These are phyloP conservation scores for Neomorphus geoffroyi DNA, from an alignment of 2,797 vertebrate species.

Conservation along the genomic window DNA sequence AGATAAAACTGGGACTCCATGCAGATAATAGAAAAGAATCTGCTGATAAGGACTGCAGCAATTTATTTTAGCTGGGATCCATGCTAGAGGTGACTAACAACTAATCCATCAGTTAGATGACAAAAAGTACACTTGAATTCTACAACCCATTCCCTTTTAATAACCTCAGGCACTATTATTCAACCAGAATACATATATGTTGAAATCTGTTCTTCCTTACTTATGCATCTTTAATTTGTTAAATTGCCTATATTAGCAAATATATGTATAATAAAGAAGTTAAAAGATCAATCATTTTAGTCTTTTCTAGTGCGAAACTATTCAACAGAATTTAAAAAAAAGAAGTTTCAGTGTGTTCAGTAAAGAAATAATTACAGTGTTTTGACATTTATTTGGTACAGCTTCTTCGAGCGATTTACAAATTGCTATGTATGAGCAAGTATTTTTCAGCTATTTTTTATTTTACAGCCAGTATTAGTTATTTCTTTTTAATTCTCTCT, in stretches of 20 bases:
- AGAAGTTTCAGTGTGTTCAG: background rate
- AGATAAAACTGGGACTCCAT: constrained; percentile 3
- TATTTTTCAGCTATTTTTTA: constrained; percentile 5
- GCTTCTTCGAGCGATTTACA: background rate
- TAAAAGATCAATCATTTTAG: background rate
- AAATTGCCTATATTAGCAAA: constrained; percentile 10
- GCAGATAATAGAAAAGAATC: background rate
- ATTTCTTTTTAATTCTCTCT: background rate
- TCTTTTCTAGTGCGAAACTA: background rate
- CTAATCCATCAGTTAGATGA: constrained; percentile 10
- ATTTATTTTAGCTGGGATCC: constrained; percentile 28
- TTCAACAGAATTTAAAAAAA: background rate
- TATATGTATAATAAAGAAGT: background rate
- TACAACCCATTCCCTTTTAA: constrained; percentile 22
- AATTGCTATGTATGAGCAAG: background rate
- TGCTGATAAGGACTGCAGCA: constrained; percentile 1
- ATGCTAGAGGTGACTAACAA: constrained; percentile 18
- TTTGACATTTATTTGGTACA: constrained; percentile 2
- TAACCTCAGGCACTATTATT: constrained; percentile 6
- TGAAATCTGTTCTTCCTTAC: constrained; percentile 17
- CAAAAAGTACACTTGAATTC: constrained; percentile 22
- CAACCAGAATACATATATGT: constrained; percentile 2
- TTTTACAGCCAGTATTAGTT: background rate
- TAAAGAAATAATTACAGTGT: background rate
- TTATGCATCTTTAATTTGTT: background rate